A percentile compares a stretch with the other conserved stretches of the same genome.
Evolutionary conservation across 2,113 vertebrate species (phyloP).

Genomic region (Clupea harengus): DNA sequence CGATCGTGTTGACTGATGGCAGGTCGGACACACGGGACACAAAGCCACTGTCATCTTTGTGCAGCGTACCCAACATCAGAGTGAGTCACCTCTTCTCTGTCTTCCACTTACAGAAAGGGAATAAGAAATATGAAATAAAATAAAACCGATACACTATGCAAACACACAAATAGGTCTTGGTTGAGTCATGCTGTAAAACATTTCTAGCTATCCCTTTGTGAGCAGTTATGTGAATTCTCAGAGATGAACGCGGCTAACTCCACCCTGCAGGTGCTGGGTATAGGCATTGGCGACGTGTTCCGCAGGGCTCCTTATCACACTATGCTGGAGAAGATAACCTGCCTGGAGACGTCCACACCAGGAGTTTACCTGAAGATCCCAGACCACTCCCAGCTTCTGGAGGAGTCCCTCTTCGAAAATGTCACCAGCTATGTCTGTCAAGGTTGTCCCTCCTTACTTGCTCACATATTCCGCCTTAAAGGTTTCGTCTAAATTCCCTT

Average conservation of each 20-base stretch:
- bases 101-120: background rate
- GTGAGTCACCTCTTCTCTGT: constrained; percentile 25
- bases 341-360: constrained; percentile 11
- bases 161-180: background rate
- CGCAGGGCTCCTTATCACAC: constrained; percentile 29
- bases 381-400: constrained; percentile 44
- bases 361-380: constrained; percentile 34
- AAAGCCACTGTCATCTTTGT: constrained; percentile 48
- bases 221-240: background rate
- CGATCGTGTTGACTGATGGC: constrained; percentile 48
- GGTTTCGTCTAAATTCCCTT: too few relatives aligned
- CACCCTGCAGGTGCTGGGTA: constrained; percentile 44
- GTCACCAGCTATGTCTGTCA: constrained; percentile 44
- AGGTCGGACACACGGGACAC: constrained; percentile 47
- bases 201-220: background rate
- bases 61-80: constrained; percentile 43
- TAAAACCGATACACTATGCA: background rate
- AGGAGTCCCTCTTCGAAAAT: constrained; percentile 43
- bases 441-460: constrained; percentile 16
- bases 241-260: background rate
- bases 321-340: constrained; percentile 41
- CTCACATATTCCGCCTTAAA: background rate
- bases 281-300: constrained; percentile 48
- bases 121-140: background rate
- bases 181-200: background rate